A percentile compares a stretch with the other conserved stretches of the same genome.
Conservation (phyloP, 2,797 vertebrate species). For the Geotrypetes seraphini region DNA sequence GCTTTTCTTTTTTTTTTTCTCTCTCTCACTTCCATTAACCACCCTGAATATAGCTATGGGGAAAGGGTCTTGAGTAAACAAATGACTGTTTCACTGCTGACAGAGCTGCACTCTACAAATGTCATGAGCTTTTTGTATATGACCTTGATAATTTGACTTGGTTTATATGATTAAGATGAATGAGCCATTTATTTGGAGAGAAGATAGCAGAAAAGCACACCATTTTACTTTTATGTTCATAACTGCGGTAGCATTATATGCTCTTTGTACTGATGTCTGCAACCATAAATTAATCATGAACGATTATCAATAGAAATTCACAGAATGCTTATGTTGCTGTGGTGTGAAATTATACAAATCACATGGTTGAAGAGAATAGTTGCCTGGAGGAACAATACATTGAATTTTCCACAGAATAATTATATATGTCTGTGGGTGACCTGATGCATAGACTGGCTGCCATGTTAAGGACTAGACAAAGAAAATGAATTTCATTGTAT, state of each 20-base stretch:
- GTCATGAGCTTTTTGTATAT: too few species aligned
- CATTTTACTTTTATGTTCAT: constrained; percentile 13
- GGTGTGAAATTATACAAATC: constrained; percentile 28
- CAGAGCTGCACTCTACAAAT: too few species aligned
- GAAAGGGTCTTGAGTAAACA: too few species aligned
- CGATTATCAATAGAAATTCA: constrained; percentile 34
- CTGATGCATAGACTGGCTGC: too few species aligned
- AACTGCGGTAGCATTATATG: constrained; percentile 7
- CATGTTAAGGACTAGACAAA: too few species aligned
- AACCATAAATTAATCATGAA: constrained; percentile 26
- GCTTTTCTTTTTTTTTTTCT: too few species aligned
- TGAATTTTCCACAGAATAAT: constrained; percentile 23
- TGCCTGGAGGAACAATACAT: constrained; percentile 7
- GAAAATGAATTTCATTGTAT: too few species aligned
- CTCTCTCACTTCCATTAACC: too few species aligned
- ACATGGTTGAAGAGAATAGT: constrained; percentile 19
- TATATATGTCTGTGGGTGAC: too few species aligned
- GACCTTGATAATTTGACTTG: not conserved
- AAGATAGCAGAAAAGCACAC: not conserved
- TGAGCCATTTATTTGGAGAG: constrained; percentile 1
- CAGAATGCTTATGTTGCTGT: not conserved
- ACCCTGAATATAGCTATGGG: too few species aligned
- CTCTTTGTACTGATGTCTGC: constrained; percentile 15
- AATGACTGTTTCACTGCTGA: too few species aligned
- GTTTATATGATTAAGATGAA: not conserved